These are phyloP conservation scores for Eudyptes chrysolophus DNA, from an alignment of 2,113 vertebrate species.

Conservation along the genomic window DNA sequence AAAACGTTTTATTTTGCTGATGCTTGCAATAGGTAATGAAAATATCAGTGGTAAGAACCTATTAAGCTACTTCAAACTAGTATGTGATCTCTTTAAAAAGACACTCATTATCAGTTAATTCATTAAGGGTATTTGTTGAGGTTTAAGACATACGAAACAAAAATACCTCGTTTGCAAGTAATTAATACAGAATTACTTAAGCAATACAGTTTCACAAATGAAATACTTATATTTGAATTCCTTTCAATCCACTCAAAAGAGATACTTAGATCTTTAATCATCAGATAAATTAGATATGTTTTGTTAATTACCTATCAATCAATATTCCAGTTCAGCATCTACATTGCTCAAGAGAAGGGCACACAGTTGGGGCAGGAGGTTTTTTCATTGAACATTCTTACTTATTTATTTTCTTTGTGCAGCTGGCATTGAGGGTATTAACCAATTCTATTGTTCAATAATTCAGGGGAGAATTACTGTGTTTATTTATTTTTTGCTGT, in stretches of 20 bases:
- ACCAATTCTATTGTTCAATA: conserved; percentile 38
- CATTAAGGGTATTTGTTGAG: conserved; percentile 70
- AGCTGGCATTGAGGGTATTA: background rate
- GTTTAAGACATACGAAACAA: conserved; percentile 69
- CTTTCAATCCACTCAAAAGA: conserved; percentile 73
- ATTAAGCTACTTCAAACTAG: conserved; percentile 68
- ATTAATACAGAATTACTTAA: conserved; percentile 77
- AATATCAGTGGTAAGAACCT: conserved; percentile 21
- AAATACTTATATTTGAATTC: conserved; percentile 77
- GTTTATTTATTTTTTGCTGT: background rate
- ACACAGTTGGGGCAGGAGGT: background rate
- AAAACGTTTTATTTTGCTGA: conserved; percentile 35
- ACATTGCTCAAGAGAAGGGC: conserved; percentile 20
- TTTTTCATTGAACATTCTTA: conserved; percentile 1
- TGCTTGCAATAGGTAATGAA: background rate
- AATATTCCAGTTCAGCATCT: conserved; percentile 54
- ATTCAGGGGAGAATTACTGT: conserved; percentile 30
- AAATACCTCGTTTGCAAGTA: conserved; percentile 74
- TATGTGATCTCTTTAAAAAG: conserved; percentile 74
- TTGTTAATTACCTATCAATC: conserved; percentile 78
- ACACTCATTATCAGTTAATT: conserved; percentile 74
- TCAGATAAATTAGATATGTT: conserved; percentile 76
- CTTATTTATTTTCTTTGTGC: conserved; percentile 50
- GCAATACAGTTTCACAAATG: conserved; percentile 66
- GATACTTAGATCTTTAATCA: conserved; percentile 76